Evolutionary conservation across 2,113 vertebrate species (phyloP).

Genomic region (Bubo blakistoni): DNA sequence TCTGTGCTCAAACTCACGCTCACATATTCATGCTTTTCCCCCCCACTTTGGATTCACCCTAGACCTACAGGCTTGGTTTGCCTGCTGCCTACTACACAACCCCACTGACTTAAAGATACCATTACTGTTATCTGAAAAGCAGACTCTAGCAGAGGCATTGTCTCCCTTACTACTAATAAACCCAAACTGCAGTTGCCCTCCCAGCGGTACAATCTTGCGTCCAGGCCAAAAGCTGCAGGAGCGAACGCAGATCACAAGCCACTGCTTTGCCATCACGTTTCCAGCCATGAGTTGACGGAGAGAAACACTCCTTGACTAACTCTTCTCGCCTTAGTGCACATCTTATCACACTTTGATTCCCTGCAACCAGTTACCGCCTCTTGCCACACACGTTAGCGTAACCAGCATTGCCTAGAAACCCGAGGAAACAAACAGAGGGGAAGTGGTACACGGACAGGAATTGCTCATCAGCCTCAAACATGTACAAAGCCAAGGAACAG

Average conservation of each 20-base stretch:
- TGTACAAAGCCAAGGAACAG: slow-evolving; percentile 19
- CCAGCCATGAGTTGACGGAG: slow-evolving; percentile 16
- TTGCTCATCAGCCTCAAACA: slow-evolving; percentile 29
- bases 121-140: neutral
- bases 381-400: slow-evolving; percentile 32
- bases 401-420: slow-evolving; percentile 67
- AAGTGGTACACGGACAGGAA: neutral
- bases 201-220: neutral
- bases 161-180: neutral
- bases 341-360: slow-evolving; percentile 37
- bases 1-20: neutral
- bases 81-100: neutral
- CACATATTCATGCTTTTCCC: neutral
- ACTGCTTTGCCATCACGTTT: neutral
- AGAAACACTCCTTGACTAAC: slow-evolving; percentile 40
- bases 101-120: neutral
- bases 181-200: neutral
- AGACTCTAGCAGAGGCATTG: neutral
- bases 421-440: slow-evolving; percentile 67
- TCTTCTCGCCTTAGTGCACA: neutral
- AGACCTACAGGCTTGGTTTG: neutral
- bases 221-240: slow-evolving; percentile 6
- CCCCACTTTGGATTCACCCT: neutral
- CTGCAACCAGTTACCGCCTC: slow-evolving; percentile 47
- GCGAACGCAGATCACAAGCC: neutral